Percentiles rank a stretch among this genome's conserved stretches.
phyloP scores from a whole-genome alignment of 2,113 vertebrate species.

The Percina caprodes region DNA sequence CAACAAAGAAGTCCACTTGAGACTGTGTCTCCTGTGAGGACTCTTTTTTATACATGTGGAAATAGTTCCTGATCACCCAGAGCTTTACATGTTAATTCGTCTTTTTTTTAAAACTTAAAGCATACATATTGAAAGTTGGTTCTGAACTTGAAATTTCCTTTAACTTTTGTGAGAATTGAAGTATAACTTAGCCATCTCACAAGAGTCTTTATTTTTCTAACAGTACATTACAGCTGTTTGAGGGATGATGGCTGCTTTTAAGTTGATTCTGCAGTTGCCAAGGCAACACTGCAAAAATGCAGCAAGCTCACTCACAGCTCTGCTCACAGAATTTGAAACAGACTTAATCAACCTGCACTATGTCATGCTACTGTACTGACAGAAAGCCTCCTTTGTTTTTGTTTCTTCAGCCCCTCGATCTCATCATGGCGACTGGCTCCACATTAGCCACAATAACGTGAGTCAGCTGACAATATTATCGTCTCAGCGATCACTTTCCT shows the following conservation, averaged over 20 bases:
- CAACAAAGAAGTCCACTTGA: background rate
- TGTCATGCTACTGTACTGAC: constrained; percentile 21
- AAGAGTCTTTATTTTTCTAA: constrained; percentile 19
- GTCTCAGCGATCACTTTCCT: constrained; percentile 14
- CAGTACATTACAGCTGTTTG: constrained; percentile 42
- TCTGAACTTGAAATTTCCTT: background rate
- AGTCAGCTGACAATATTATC: constrained; percentile 43
- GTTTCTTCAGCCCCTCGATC: constrained; percentile 44
- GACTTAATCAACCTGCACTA: constrained; percentile 41
- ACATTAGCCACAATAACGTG: constrained; percentile 23
- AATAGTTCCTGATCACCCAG: background rate
- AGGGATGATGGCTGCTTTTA: constrained; percentile 32
- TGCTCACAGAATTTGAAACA: constrained; percentile 18
- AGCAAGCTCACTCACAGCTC: constrained; percentile 9
- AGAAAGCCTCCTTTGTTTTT: constrained; percentile 63
- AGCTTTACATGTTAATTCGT: background rate
- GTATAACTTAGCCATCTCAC: background rate
- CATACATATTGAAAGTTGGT: background rate
- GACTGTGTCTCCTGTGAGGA: background rate
- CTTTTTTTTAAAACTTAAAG: background rate
- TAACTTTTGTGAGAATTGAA: background rate
- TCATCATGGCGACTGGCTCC: constrained; percentile 19
- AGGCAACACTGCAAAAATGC: constrained; percentile 19
- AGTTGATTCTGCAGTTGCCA: constrained; percentile 22
- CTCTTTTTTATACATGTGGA: background rate